A percentile compares a stretch with the other conserved stretches of the same genome.
phyloP scores from a whole-genome alignment of 1,140 invertebrate species.

The Lepidurus apus region DNA sequence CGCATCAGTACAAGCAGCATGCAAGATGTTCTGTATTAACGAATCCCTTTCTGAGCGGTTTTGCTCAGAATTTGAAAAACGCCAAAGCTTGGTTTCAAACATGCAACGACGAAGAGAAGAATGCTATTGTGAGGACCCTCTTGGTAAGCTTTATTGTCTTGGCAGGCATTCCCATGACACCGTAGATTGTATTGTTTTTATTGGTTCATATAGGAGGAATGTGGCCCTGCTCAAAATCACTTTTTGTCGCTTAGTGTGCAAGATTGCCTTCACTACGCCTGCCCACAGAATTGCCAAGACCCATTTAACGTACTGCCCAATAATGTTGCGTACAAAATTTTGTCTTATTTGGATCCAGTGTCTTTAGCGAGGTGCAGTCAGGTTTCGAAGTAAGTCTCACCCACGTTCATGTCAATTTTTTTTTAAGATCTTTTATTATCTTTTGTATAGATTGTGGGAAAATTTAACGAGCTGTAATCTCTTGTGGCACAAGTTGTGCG shows the following conservation, averaged over 20 bases:
- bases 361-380: constrained; percentile 32
- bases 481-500: constrained; percentile 38
- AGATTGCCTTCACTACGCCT: constrained; percentile 45
- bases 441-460: constrained; percentile 34
- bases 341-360: constrained; percentile 49
- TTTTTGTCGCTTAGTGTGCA: constrained; percentile 47
- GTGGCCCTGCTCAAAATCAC: constrained; percentile 47
- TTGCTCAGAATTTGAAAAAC: constrained; percentile 12
- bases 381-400: constrained; percentile 8
- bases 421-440: background rate
- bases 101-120: constrained; percentile 48
- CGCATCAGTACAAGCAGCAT: constrained; percentile 32
- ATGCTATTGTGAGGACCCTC: constrained; percentile 45
- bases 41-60: constrained; percentile 19
- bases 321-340: constrained; percentile 45
- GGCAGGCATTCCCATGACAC: background rate
- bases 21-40: background rate
- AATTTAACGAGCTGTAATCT: constrained; percentile 34
- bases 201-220: constrained; percentile 43
- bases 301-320: constrained; percentile 46
- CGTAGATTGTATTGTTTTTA: constrained; percentile 4
- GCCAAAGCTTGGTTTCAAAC: constrained; percentile 45
- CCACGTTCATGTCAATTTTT: background rate
- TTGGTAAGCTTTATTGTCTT: constrained; percentile 41
- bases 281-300: constrained; percentile 49